phyloP scores from a whole-genome alignment of 2,888 invertebrate species.

The Schizaphis graminum region DNA sequence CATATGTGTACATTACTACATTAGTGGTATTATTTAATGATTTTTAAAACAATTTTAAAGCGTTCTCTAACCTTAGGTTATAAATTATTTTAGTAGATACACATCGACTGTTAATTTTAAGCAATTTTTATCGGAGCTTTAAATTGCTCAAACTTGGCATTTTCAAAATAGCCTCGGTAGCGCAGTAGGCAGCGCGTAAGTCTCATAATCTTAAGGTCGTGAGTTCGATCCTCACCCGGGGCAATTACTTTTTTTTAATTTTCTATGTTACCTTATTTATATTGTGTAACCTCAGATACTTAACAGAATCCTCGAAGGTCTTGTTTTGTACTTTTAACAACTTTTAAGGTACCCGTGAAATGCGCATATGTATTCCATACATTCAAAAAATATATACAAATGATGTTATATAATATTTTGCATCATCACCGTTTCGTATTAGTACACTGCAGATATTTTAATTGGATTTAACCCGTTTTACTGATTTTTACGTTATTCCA shows the following conservation, averaged over 20 bases:
- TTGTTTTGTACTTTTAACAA: not conserved
- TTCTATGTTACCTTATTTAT: not conserved
- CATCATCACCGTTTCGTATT: not conserved
- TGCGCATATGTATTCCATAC: not conserved
- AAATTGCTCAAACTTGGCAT: not conserved
- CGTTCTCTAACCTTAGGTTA: not conserved
- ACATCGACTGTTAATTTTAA: not conserved
- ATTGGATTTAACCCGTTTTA: too few relatives aligned
- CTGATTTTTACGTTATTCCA: too few relatives aligned
- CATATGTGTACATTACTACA: not conserved
- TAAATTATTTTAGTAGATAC: not conserved
- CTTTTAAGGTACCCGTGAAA: not conserved
- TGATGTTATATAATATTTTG: not conserved
- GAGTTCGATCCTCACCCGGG: slow-evolving; percentile 75
- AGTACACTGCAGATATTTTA: too few relatives aligned
- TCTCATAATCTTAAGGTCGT: slow-evolving; percentile 66
- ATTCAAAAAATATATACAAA: not conserved
- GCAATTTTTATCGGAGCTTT: not conserved
- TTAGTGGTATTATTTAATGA: not conserved
- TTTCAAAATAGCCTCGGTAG: slow-evolving; percentile 71
- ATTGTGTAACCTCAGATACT: not conserved
- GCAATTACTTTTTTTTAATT: slow-evolving; percentile 69
- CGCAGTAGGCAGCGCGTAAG: slow-evolving; percentile 71
- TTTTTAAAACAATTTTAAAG: not conserved
- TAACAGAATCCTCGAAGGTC: not conserved